Percentiles rank a stretch among this genome's conserved stretches.
Conservation (phyloP, 2,113 vertebrate species). For the Sylvia atricapilla region DNA sequence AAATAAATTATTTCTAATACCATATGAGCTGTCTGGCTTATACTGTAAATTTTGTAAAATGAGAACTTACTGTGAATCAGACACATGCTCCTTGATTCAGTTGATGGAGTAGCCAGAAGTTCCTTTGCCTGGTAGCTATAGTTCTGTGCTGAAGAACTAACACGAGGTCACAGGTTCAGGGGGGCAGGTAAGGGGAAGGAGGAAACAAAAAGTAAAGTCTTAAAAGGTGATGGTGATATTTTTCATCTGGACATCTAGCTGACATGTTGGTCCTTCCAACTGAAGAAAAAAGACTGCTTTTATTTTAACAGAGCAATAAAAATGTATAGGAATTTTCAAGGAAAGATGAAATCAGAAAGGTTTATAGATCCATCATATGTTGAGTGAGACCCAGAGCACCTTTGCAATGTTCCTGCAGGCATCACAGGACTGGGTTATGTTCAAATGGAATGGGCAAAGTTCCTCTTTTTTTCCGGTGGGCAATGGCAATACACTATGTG, state of each 20-base stretch:
- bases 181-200: not conserved
- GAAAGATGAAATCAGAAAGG: not conserved
- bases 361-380: not conserved
- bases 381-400: not conserved
- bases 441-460: not conserved
- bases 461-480: not conserved
- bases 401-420: not conserved
- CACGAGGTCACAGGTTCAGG: not conserved
- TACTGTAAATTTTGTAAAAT: not conserved
- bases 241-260: not conserved
- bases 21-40: not conserved
- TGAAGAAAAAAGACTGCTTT: not conserved
- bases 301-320: not conserved
- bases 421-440: not conserved
- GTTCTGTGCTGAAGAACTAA: not conserved
- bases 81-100: not conserved
- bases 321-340: not conserved
- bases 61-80: not conserved
- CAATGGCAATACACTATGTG: accelerated
- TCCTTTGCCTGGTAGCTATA: not conserved
- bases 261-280: not conserved
- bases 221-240: not conserved
- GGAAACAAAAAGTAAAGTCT: not conserved
- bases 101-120: not conserved
- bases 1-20: not conserved